Conservation (phyloP, 2,888 invertebrate genomes). For the Andrena fulva region DNA sequence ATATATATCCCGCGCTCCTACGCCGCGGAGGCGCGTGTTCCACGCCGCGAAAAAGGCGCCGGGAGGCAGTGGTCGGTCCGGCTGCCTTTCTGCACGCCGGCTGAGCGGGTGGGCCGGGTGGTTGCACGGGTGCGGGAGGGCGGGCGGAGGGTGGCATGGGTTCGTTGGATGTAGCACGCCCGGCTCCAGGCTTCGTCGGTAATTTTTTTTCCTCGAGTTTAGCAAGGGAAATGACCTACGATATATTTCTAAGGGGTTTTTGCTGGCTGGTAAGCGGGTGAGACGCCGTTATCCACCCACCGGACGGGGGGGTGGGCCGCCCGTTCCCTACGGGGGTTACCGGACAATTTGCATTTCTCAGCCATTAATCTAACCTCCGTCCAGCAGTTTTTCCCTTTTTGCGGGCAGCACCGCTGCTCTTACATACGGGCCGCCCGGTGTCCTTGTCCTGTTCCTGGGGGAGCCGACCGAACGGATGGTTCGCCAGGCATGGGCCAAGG, state of each 20-base stretch:
- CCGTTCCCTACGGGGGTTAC: conserved; percentile 66
- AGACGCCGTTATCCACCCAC: conserved; percentile 76
- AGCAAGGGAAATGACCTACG: conserved; percentile 84
- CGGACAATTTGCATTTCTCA: conserved; percentile 84
- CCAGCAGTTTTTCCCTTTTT: conserved; percentile 75
- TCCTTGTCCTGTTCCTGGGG: conserved; percentile 27
- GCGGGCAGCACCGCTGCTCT: conserved; percentile 50
- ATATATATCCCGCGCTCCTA: conserved; percentile 65
- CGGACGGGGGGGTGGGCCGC: conserved; percentile 48
- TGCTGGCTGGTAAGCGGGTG: conserved; percentile 75
- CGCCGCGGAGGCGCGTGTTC: conserved; percentile 67
- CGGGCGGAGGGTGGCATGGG: conserved; percentile 56
- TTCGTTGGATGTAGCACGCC: conserved; percentile 65
- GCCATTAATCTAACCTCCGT: conserved; percentile 83
- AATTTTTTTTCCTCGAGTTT: conserved; percentile 81
- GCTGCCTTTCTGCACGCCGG: conserved; percentile 61
- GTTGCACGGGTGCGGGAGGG: conserved; percentile 50
- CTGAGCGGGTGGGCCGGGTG: conserved; percentile 42
- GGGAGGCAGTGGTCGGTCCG: conserved; percentile 61
- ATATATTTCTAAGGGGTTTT: conserved; percentile 84
- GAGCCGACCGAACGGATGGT: not conserved
- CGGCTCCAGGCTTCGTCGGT: conserved; percentile 70
- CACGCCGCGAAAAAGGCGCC: conserved; percentile 66
- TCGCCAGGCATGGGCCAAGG: not conserved
- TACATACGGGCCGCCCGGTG: conserved; percentile 44